A percentile compares a stretch with the other conserved stretches of the same genome.
Evolutionary conservation across 1,140 invertebrate genomes (phyloP).

Genomic region (Archivesica marissinica): DNA sequence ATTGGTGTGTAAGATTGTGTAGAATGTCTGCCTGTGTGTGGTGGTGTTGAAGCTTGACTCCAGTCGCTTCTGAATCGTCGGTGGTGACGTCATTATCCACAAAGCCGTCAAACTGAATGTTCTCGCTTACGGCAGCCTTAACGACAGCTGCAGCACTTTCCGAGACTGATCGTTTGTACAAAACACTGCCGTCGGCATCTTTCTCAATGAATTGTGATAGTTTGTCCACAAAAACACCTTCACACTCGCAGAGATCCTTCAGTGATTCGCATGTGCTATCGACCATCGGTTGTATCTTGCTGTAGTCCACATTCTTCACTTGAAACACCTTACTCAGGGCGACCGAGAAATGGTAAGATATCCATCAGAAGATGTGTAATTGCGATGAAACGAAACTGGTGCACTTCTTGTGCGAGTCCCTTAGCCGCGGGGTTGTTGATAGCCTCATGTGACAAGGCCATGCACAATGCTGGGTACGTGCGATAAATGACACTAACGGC

Average conservation of each 20-base stretch:
- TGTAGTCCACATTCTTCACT: neutral
- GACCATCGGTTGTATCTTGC: neutral
- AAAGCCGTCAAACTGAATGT: slow-evolving; percentile 13
- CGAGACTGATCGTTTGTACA: neutral
- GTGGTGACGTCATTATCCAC: neutral
- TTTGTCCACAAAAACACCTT: slow-evolving; percentile 38
- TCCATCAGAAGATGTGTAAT: slow-evolving; percentile 25
- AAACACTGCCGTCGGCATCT: neutral
- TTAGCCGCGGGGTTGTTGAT: neutral
- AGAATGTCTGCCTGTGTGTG: neutral
- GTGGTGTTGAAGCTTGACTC: neutral
- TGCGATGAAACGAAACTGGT: slow-evolving; percentile 9
- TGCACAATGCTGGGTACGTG: slow-evolving; percentile 3
- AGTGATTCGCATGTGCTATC: neutral
- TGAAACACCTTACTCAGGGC: slow-evolving; percentile 9
- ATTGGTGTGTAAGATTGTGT: neutral
- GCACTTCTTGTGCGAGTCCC: neutral
- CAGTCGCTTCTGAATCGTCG: neutral
- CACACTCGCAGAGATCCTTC: neutral
- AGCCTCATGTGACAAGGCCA: neutral
- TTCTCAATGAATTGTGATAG: neutral
- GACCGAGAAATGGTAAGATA: neutral
- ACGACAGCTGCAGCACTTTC: neutral
- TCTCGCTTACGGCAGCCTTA: neutral
- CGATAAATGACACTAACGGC: slow-evolving; percentile 5